Evolutionary conservation across 2,113 vertebrate species (phyloP).

Genomic region (Trinectes maculatus): DNA sequence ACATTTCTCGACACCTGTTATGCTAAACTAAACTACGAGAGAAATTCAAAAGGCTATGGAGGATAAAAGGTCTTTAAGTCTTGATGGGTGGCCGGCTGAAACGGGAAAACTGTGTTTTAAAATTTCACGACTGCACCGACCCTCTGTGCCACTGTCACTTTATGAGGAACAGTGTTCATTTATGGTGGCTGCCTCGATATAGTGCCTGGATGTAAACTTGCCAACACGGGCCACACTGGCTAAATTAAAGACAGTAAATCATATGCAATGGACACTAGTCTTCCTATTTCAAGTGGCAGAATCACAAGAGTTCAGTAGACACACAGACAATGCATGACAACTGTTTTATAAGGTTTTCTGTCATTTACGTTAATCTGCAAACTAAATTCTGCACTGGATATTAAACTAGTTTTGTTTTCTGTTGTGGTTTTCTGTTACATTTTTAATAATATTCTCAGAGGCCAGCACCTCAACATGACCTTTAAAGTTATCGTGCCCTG

Average conservation of each 20-base stretch:
- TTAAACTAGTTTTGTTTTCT: background rate
- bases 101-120: conserved; percentile 1
- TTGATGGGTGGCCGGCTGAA: conserved; percentile 13
- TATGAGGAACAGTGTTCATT: conserved; percentile 19
- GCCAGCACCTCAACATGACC: conserved; percentile 45
- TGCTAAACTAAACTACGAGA: conserved; percentile 13
- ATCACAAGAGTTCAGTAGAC: background rate
- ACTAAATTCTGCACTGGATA: background rate
- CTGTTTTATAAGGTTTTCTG: background rate
- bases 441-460: background rate
- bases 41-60: conserved; percentile 11
- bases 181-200: background rate
- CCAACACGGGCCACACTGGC: background rate
- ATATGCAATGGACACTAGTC: background rate
- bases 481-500: conserved; percentile 42
- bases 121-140: background rate
- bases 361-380: background rate
- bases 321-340: background rate
- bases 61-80: conserved; percentile 21
- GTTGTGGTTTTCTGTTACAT: background rate
- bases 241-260: conserved; percentile 30
- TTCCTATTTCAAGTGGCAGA: background rate
- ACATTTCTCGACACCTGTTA: conserved; percentile 17
- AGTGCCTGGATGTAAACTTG: conserved; percentile 3
- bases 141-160: background rate